Percentiles rank a stretch among this genome's conserved stretches.
Conservation (phyloP, 2,888 invertebrate genomes). For the Hypolimnas misippus region DNA sequence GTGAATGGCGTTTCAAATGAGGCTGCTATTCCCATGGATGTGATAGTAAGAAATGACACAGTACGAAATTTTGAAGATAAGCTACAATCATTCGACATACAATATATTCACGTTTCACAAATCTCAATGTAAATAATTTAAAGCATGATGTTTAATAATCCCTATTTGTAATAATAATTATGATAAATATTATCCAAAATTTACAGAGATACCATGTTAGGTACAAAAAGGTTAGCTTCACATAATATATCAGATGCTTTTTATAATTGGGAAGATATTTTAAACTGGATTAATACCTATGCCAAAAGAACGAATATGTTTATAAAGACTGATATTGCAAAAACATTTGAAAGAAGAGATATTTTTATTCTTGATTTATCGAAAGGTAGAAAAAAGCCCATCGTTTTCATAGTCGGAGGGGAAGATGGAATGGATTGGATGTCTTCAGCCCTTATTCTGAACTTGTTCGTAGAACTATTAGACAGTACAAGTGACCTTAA, state of each 20-base stretch:
- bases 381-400: conserved; percentile 44
- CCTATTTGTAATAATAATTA: not conserved
- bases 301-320: conserved; percentile 47
- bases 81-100: conserved; percentile 56
- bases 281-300: conserved; percentile 51
- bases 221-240: not conserved
- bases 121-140: conserved; percentile 48
- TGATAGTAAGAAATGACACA: conserved; percentile 54
- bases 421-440: conserved; percentile 72
- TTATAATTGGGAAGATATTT: conserved; percentile 52
- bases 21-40: conserved; percentile 65
- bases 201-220: conserved; percentile 11
- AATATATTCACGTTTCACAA: conserved; percentile 49
- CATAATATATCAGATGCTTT: conserved; percentile 44
- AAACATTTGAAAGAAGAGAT: conserved; percentile 62
- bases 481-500: conserved; percentile 43
- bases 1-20: conserved; percentile 70
- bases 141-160: not conserved
- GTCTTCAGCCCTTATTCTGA: conserved; percentile 61
- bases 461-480: conserved; percentile 55
- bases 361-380: conserved; percentile 61
- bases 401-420: conserved; percentile 67
- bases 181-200: too few species aligned
- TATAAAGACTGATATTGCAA: conserved; percentile 56
- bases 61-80: conserved; percentile 53